Evolutionary conservation across 2,113 vertebrate genomes (phyloP), one percentile per base, ranked within the genome.

Genomic region (Axis porcinus): DNA sequence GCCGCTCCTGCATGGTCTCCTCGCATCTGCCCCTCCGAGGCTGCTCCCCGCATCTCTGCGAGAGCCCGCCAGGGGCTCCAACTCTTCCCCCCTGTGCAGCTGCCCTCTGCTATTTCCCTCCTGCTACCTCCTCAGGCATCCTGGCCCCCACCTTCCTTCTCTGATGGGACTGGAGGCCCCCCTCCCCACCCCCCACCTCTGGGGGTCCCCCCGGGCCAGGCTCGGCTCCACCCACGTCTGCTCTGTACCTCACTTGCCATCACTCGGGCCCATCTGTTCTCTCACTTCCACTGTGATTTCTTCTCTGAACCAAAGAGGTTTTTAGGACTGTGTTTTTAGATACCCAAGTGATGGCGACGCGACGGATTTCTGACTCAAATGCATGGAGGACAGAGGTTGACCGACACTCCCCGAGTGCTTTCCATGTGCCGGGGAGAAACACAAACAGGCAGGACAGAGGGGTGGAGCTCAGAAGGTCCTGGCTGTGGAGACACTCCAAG

Each of bases 171-270:
- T 17, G 1, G 17, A 14, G 17, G 30, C 3, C 10, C 28, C 74
- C 74, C 13, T 8, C 15, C 43, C 27, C 2, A 0, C 6, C 17
- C 28, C 45, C 45, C 4, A 3, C 17, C 79, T 52, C 47, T 4
- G 33, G 7, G 79, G 17, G 33, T 7, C 50, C 78, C 27, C 52
- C 12, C 12, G 3, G 19, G 33, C 52, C 33, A 33, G 50, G 19
- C 30, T 25, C 7, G 1, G 83, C 30, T 14, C 33, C 17, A 5
- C 55, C 7, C 55, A 6, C 1, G 16, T 33, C 23, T 1, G 28
- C 30, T 17, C 23, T 17, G 30, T 0, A 5, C 25, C 3, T 28
- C 30, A 5, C 6, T 0, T 33, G 27, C 2, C 3, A 21, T 5
- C 2, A 2, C 16, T 23, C 40, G 2, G 11, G 3, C 25, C 3